Percentiles rank a stretch among this genome's conserved stretches.
phyloP scores from a whole-genome alignment of 2,797 vertebrate species.

The Tenualosa thibaudeaui region DNA sequence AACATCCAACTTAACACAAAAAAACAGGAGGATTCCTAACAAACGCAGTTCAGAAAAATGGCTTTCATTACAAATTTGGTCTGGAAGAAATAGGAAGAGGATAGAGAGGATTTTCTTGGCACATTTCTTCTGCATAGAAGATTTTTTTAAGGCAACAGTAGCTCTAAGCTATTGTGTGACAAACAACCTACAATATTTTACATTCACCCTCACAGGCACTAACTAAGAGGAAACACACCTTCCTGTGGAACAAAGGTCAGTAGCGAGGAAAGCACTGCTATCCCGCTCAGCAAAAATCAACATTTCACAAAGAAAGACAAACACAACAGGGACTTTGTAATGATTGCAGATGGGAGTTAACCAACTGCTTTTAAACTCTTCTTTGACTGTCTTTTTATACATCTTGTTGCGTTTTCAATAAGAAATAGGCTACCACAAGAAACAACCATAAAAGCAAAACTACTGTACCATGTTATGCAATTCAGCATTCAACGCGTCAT shows the following conservation, averaged over 20 bases:
- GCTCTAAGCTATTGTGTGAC: neutral
- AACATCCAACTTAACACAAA: neutral
- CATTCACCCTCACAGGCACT: neutral
- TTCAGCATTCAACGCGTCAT: neutral
- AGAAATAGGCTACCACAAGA: neutral
- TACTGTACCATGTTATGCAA: neutral
- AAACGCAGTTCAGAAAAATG: neutral
- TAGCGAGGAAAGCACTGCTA: neutral
- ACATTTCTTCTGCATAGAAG: slow-evolving; percentile 3
- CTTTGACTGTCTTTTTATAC: neutral
- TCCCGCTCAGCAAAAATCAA: slow-evolving; percentile 15
- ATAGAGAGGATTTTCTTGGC: neutral
- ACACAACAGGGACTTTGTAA: slow-evolving; percentile 12
- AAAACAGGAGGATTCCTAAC: neutral
- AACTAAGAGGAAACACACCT: slow-evolving; percentile 20
- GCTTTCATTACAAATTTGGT: neutral
- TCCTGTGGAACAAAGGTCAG: slow-evolving; percentile 18
- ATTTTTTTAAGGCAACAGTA: neutral
- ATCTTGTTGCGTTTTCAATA: neutral
- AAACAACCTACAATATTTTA: neutral
- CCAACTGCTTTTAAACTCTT: neutral
- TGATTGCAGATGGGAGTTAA: neutral
- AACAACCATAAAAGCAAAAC: neutral
- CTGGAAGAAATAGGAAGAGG: neutral
- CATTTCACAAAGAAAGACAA: slow-evolving; percentile 25